phyloP scores from a whole-genome alignment of 2,113 vertebrate genomes.

The Cyanoramphus novaezelandiae region DNA sequence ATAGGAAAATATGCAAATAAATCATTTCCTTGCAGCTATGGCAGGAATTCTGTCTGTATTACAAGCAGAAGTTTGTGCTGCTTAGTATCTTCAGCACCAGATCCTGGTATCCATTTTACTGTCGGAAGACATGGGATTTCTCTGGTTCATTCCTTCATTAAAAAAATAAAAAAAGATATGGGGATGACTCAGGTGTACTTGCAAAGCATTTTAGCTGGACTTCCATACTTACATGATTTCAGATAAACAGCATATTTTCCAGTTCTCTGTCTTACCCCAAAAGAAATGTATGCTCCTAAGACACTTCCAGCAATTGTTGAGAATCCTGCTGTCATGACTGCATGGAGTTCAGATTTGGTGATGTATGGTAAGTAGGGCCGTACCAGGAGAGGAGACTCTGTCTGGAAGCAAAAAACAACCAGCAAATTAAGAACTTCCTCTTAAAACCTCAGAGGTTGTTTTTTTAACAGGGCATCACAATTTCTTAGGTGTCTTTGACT shows the following conservation, averaged over 20 bases:
- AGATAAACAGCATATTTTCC: background rate
- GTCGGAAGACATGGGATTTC: background rate
- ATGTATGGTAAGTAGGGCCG: slow-evolving; percentile 77
- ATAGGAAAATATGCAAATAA: background rate
- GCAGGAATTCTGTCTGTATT: background rate
- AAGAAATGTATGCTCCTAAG: slow-evolving; percentile 85
- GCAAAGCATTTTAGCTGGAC: background rate
- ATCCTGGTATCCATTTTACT: background rate
- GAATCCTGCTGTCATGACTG: slow-evolving; percentile 87
- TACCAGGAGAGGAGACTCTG: slow-evolving; percentile 83
- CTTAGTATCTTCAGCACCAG: background rate
- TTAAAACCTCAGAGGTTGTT: background rate
- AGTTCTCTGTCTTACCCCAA: slow-evolving; percentile 78
- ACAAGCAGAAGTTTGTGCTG: background rate
- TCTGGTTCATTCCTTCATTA: background rate
- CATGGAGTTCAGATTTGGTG: slow-evolving; percentile 86
- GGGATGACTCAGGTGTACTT: background rate
- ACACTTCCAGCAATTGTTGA: slow-evolving; percentile 84
- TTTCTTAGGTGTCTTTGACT: background rate
- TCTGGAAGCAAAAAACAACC: slow-evolving; percentile 66
- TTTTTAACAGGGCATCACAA: background rate
- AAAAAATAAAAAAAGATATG: too few species aligned
- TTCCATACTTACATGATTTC: background rate
- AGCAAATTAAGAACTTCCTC: background rate
- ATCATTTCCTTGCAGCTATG: background rate